Conservation (phyloP, 2,888 invertebrate genomes). For the Autographa gamma region DNA sequence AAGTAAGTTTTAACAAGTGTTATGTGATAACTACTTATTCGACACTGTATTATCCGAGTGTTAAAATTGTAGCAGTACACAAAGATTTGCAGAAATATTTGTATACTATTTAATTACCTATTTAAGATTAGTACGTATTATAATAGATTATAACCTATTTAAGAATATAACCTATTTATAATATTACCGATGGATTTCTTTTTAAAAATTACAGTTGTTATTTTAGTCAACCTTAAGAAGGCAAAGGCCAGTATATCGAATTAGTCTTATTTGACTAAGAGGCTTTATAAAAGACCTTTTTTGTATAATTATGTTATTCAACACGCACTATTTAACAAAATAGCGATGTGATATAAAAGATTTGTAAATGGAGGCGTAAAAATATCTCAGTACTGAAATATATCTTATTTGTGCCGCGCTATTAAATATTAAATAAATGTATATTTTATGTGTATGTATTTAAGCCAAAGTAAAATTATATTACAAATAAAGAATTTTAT, state of each 20-base stretch:
- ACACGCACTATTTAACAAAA: neutral
- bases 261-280: neutral
- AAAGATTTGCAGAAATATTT: too few species aligned
- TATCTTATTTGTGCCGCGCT: neutral
- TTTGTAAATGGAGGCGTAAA: neutral
- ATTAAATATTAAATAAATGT: constrained; percentile 2
- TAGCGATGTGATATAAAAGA: neutral
- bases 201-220: neutral
- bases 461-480: neutral
- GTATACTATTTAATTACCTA: too few species aligned
- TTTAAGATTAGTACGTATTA: too few species aligned
- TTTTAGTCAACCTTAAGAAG: neutral
- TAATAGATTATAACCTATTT: too few species aligned
- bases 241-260: neutral
- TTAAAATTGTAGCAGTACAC: too few species aligned
- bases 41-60: too few species aligned
- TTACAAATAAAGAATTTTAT: neutral
- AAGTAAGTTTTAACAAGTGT: neutral
- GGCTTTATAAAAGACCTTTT: neutral
- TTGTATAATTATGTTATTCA: neutral
- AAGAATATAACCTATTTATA: too few species aligned
- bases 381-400: neutral
- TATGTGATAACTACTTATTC: too few species aligned
- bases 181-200: neutral
- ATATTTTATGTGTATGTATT: neutral